These are phyloP conservation scores for Anableps anableps DNA, from an alignment of 2,797 vertebrate genomes.

Conservation along the genomic window DNA sequence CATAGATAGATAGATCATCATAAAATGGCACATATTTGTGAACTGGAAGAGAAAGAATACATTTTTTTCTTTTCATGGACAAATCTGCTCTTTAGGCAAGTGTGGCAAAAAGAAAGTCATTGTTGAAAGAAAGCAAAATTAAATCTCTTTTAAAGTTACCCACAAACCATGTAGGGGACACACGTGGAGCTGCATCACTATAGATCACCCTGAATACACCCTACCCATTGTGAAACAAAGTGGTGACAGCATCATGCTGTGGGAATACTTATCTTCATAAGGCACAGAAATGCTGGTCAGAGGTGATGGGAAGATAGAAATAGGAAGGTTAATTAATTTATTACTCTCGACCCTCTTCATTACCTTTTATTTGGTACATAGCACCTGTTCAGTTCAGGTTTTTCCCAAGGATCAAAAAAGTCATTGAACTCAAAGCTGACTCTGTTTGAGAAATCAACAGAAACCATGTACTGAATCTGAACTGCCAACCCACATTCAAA, in stretches of 20 bases:
- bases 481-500: conserved; percentile 16
- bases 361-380: background rate
- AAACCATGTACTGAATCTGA: conserved; percentile 49
- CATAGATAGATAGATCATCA: background rate
- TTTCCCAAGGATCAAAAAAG: conserved; percentile 20
- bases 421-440: conserved; percentile 28
- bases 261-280: background rate
- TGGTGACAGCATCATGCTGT: background rate
- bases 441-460: conserved; percentile 47
- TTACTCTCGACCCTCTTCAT: background rate
- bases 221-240: background rate
- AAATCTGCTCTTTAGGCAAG: background rate
- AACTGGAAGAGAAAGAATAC: no score
- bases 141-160: background rate
- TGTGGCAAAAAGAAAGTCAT: no score
- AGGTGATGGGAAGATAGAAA: background rate
- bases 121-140: no score
- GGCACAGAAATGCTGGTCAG: background rate
- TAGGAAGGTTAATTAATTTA: background rate
- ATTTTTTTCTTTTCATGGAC: background rate
- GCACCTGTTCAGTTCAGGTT: conserved; percentile 10
- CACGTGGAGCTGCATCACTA: background rate
- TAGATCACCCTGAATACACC: background rate
- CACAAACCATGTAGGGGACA: background rate
- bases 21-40: background rate